Base-by-base conservation (phyloP, 2,888 invertebrate species). In the Amblyjoppa proteus region DNA sequence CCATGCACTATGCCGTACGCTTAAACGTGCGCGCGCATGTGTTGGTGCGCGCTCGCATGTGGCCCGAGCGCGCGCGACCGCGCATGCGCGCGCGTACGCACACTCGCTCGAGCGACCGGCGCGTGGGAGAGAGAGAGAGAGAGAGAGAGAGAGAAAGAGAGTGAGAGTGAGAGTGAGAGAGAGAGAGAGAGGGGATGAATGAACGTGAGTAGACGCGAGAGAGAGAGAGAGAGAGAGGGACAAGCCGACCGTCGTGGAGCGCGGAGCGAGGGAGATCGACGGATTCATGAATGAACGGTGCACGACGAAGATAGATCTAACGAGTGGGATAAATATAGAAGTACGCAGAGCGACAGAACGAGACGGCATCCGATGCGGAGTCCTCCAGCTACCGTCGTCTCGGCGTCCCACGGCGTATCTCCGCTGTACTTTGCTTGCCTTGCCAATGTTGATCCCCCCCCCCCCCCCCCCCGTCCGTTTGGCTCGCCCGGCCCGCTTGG, bases 131-230 rank as follows among this genome's bases (percentile, higher is more conserved):
- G 5, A 41, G 41, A 41, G 34, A 34, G 34, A 34, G 34, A 34
- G 34, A 34, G 4, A 34, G 34, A 34, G 34, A 34, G 75, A 73
- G 58, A 70, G 79, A 69, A 49, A 69, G 88, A 90, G 89, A 90
- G 91, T 56, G 34, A 34, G 34, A 34, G 34, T 1, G 34, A 34
- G 4, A 34, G 34, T 1, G 34, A 34, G 75, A 73, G 58, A 70
- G 79, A 69, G 56, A 69, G 88, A 90, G 89, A 90, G 91, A 91
- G 87, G 90, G 89, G 85, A 90, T 92, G 91, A 93, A 93, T 93
- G 93, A 92, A 92, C 90, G 92, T 87, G 88, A 76, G 88, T 91
- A 89, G 58, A 76, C 87, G 90, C 86, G 86, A 69, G 88, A 90
- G 20, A 69, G 88, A 90, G 89, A 53, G 89, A 90, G 91, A 90